A percentile compares a stretch with the other conserved stretches of the same genome.
Evolutionary conservation across 2,113 vertebrate species (phyloP).

Genomic region (Alosa alosa): DNA sequence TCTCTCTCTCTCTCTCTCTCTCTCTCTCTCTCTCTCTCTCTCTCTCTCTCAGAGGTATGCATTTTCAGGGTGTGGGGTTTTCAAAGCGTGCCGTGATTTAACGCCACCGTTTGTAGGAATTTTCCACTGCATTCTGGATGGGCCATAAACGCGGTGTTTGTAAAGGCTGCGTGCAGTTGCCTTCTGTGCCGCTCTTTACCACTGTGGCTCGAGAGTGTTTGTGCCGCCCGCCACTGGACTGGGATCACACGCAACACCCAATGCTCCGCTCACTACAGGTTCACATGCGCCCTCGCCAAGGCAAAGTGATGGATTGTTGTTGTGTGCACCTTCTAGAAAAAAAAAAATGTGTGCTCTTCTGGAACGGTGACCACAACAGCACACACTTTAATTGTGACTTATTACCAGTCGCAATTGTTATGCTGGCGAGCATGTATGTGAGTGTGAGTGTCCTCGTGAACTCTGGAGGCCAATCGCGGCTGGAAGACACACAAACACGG

Average conservation of each 20-base stretch:
- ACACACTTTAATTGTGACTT: not conserved
- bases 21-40: not conserved
- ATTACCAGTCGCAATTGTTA: not conserved
- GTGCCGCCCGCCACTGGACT: not conserved
- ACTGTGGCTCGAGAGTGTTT: not conserved
- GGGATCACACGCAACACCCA: not conserved
- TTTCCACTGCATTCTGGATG: slow-evolving; percentile 20
- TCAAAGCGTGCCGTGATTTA: slow-evolving; percentile 6
- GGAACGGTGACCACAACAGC: not conserved
- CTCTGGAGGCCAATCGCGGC: slow-evolving; percentile 26
- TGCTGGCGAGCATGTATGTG: not conserved
- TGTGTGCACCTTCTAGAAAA: not conserved
- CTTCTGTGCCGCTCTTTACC: not conserved
- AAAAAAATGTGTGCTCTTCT: not conserved
- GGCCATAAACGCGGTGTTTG: slow-evolving; percentile 10
- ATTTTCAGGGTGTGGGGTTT: not conserved
- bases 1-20: not conserved
- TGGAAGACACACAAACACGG: slow-evolving; percentile 25
- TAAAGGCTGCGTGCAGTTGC: not conserved
- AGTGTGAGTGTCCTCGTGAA: slow-evolving; percentile 14
- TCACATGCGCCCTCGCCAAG: not conserved
- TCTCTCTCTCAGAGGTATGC: slow-evolving; percentile 1
- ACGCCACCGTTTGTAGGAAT: slow-evolving; percentile 7
- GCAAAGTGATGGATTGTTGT: not conserved
- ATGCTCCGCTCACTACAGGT: not conserved